Evolutionary conservation across 1,140 invertebrate genomes (phyloP), one percentile per base, ranked within the genome.

Genomic region (Frieseomelitta varia): DNA sequence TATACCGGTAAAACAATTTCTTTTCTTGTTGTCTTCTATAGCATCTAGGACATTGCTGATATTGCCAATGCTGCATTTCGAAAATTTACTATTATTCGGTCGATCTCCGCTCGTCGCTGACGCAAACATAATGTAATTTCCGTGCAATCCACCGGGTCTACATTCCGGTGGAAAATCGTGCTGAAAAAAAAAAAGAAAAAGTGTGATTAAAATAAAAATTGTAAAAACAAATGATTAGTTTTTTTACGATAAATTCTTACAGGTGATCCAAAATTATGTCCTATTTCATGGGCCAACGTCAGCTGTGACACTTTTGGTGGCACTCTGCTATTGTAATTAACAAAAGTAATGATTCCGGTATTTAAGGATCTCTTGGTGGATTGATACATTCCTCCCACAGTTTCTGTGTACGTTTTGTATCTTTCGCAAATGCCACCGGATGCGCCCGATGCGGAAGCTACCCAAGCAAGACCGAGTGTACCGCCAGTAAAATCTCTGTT

Each of bases 391-490:
- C 99, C 98, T 34, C 97, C 97, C 47, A 98, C 97, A 0, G 98
- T 99, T 95, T 99, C 99, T 12, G 98, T 99, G 94, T 99, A 99
- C 3, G 98, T 98, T 95, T 99, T 99, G 95, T 98, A 99, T 93
- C 98, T 99, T 95, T 99, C 99, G 95, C 99, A 99, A 89, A 99
- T 99, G 67, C 99, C 99, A 61, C 99, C 99, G 27, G 98, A 99
- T 12, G 99, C 98, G 61, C 98, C 99, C 87, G 97, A 98, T 4
- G 98, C 98, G 68, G 97, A 98, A 55, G 98, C 99, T 55, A 99
- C 99, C 99, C 99, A 99, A 14, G 99, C 99, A 56, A 99, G 95
- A 21, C 99, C 99, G 87, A 99, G 95, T 24, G 99, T 99, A 68
- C 99, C 99, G 24, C 98, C 98, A 53, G 98, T 98, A 93, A 99